Conservation (phyloP, 2,888 invertebrate species). For the Petrolisthes manimaculis region DNA sequence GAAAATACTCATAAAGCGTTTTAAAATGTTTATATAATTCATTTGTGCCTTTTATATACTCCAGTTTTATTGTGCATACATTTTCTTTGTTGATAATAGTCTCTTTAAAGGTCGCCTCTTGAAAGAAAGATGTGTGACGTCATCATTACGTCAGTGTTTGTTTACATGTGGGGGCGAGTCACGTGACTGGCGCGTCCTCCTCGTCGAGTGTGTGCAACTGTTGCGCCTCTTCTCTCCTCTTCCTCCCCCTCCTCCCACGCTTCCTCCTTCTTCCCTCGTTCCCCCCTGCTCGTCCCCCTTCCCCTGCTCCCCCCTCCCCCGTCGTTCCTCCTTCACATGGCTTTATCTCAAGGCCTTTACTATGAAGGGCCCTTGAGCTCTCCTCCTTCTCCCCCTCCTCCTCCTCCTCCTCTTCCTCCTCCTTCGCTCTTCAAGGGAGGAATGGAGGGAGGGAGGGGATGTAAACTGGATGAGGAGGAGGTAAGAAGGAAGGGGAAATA, state of each 20-base stretch:
- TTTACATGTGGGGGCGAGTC: neutral
- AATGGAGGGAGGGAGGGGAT: neutral
- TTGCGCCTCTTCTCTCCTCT: neutral
- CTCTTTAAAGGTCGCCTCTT: no score
- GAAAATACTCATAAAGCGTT: no score
- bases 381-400: conserved; percentile 20
- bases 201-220: neutral
- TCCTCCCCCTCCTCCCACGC: neutral
- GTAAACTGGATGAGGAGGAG: conserved; percentile 4
- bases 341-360: conserved; percentile 41
- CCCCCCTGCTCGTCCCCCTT: neutral
- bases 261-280: neutral
- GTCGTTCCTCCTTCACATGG: conserved; percentile 22
- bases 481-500: neutral
- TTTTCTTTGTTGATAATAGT: no score
- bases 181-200: neutral
- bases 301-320: neutral
- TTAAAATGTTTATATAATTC: no score
- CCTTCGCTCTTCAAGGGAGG: neutral
- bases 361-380: conserved; percentile 31
- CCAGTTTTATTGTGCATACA: no score
- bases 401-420: conserved; percentile 19
- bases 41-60: no score
- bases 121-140: no score
- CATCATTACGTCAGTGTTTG: neutral